Percentiles rank a stretch among this genome's conserved stretches.
These are phyloP conservation scores for Chironomus striatipennis DNA, from an alignment of 1,140 invertebrate species.

Conservation along the genomic window DNA sequence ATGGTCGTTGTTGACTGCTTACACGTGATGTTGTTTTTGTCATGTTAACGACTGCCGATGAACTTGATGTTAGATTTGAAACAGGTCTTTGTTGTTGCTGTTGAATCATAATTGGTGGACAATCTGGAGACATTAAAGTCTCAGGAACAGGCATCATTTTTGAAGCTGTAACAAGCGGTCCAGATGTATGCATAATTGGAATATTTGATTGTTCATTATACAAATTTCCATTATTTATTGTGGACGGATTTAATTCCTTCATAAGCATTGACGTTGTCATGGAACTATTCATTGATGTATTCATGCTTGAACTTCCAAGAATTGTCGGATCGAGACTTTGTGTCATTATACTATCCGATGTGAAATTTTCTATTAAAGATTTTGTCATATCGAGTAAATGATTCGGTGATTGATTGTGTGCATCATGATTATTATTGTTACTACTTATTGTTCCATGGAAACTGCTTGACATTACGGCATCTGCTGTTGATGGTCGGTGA, in stretches of 20 bases:
- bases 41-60: neutral
- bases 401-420: constrained; percentile 35
- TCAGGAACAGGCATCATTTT: constrained; percentile 80
- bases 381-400: constrained; percentile 38
- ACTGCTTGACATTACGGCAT: constrained; percentile 56
- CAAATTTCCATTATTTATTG: constrained; percentile 18
- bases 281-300: neutral
- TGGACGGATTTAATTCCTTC: neutral
- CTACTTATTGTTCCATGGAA: constrained; percentile 46
- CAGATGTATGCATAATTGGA: constrained; percentile 27
- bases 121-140: constrained; percentile 74
- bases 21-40: neutral
- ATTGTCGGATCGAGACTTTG: constrained; percentile 51
- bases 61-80: neutral
- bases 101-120: constrained; percentile 44
- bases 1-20: neutral
- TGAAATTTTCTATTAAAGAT: constrained; percentile 39
- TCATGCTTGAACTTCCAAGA: constrained; percentile 32
- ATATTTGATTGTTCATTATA: constrained; percentile 23
- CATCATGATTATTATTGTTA: constrained; percentile 26
- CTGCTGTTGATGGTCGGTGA: constrained; percentile 41
- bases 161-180: constrained; percentile 64
- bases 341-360: constrained; percentile 48
- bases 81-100: constrained; percentile 25
- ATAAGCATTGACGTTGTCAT: constrained; percentile 1